These are phyloP conservation scores for Mobula hypostoma DNA, from an alignment of 2,113 vertebrate genomes.

Conservation along the genomic window DNA sequence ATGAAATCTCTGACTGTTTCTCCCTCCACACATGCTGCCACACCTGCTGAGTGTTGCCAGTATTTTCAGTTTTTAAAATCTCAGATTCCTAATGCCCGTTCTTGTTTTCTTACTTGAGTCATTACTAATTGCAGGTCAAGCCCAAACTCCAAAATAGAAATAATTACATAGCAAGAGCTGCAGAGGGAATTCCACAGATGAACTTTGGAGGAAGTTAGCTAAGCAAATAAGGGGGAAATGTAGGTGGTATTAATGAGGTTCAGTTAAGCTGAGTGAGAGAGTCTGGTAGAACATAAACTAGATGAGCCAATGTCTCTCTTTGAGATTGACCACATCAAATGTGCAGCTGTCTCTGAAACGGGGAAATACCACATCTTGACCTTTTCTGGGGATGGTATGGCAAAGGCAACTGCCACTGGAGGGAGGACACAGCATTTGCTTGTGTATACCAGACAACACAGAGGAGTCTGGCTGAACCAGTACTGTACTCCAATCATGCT, in stretches of 20 bases:
- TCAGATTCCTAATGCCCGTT: too few relatives aligned
- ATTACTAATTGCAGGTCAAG: too few relatives aligned
- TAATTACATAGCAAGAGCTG: not conserved
- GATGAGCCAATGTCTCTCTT: not conserved
- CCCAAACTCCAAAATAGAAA: too few relatives aligned
- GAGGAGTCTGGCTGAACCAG: not conserved
- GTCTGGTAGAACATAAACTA: not conserved
- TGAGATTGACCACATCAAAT: not conserved
- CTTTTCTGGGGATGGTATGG: not conserved
- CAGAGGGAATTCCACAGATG: not conserved
- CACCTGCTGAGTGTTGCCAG: too few relatives aligned
- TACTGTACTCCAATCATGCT: not conserved
- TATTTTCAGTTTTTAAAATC: too few relatives aligned
- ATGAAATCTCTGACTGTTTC: too few relatives aligned
- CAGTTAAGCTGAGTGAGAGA: not conserved
- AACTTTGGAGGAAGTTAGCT: not conserved
- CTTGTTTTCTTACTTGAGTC: too few relatives aligned
- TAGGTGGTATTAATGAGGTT: not conserved
- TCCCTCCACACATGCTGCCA: too few relatives aligned
- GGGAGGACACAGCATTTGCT: not conserved
- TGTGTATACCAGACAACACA: not conserved
- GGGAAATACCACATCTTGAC: not conserved
- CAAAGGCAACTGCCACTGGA: not conserved
- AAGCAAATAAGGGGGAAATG: not conserved
- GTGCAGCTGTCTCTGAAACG: not conserved